Percentiles rank a stretch among this genome's conserved stretches.
Evolutionary conservation across 2,113 vertebrate genomes (phyloP).

Genomic region (Alligator sinensis): DNA sequence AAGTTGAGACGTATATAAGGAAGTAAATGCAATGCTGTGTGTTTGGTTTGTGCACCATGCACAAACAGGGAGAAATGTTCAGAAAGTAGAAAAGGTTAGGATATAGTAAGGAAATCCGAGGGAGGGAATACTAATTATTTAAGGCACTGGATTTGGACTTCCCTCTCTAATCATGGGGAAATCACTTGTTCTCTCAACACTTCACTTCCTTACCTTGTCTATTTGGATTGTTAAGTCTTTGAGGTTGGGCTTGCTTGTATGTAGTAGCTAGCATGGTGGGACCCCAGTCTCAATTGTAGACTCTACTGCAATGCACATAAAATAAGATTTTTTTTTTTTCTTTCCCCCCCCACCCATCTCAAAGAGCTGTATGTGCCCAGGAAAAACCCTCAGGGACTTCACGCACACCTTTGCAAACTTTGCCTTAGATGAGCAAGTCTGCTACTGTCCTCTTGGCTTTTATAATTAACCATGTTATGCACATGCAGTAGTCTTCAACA

Average conservation of each 20-base stretch:
- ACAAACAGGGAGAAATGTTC: not conserved
- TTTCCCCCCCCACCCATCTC: not conserved
- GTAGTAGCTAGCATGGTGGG: not conserved
- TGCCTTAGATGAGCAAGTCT: not conserved
- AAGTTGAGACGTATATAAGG: not conserved
- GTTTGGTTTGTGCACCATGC: not conserved
- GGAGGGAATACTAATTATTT: conserved; percentile 16
- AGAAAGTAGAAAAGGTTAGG: not conserved
- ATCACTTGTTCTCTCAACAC: not conserved
- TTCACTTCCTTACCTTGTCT: not conserved
- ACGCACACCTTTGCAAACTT: not conserved
- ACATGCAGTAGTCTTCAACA: no score
- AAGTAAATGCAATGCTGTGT: not conserved
- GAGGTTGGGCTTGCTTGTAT: not conserved
- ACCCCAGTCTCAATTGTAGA: not conserved
- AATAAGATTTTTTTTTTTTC: no score
- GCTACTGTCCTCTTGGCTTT: no score
- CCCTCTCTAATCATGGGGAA: not conserved
- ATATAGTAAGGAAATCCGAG: not conserved
- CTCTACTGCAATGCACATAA: not conserved
- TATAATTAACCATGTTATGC: no score
- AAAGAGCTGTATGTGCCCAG: not conserved
- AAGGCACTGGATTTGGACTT: conserved; percentile 11
- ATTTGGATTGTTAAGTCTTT: not conserved
- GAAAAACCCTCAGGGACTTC: not conserved